Evolutionary conservation across 2,113 vertebrate species (phyloP).

Genomic region (Phrynocephalus versicolor): DNA sequence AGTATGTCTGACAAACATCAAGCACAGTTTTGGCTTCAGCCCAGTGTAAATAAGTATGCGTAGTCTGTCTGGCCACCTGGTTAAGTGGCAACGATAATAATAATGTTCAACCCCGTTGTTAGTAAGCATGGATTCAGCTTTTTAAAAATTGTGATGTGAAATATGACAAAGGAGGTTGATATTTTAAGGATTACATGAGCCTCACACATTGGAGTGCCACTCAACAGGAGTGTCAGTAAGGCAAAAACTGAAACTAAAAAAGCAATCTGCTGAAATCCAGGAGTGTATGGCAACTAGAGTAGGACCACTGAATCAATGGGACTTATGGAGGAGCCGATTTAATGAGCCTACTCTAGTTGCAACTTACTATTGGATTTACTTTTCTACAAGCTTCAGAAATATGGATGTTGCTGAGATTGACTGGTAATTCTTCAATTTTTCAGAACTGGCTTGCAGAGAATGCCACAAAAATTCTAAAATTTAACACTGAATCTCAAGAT

Average conservation of each 20-base stretch:
- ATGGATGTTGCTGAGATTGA: neutral
- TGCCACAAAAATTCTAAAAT: neutral
- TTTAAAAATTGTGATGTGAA: neutral
- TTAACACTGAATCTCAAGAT: neutral
- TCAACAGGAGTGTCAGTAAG: neutral
- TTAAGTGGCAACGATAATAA: neutral
- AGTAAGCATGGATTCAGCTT: neutral
- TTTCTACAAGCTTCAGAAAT: neutral
- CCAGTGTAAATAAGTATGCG: slow-evolving; percentile 4
- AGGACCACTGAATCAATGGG: too few species aligned
- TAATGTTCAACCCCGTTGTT: neutral
- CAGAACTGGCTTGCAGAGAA: neutral
- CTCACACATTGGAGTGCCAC: too few species aligned
- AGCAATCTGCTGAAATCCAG: too few species aligned
- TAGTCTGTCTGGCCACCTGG: neutral
- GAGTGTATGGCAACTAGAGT: too few species aligned
- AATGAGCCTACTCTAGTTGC: too few species aligned
- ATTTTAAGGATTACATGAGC: neutral
- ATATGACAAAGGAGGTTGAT: neutral
- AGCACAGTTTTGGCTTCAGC: slow-evolving; percentile 6
- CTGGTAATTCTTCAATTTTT: neutral
- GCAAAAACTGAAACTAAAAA: too few species aligned
- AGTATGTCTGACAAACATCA: neutral
- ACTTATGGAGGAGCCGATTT: too few species aligned
- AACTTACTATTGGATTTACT: too few species aligned